These are phyloP conservation scores for Perca schrenkii DNA, from an alignment of 2,113 vertebrate species.

Conservation along the genomic window DNA sequence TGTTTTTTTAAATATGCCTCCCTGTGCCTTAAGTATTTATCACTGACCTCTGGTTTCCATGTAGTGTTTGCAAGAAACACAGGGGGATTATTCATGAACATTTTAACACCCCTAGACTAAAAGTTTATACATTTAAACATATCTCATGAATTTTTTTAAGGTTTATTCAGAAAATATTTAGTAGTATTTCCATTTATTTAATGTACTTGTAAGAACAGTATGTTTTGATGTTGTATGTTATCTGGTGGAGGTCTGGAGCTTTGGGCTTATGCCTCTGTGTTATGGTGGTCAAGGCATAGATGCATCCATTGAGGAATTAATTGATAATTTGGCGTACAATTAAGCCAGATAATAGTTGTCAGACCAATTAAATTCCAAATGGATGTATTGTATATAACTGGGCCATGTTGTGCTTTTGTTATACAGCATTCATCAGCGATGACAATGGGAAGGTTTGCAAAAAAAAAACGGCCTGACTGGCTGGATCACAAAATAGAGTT, in stretches of 20 bases:
- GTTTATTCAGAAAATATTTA: neutral
- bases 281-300: neutral
- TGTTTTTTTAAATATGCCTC: neutral
- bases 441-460: neutral
- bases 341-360: neutral
- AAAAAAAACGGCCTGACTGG: neutral
- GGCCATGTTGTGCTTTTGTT: neutral
- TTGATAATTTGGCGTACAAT: neutral
- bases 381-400: neutral
- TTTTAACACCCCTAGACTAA: neutral
- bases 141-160: neutral
- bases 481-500: neutral
- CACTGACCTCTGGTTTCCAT: neutral
- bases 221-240: neutral
- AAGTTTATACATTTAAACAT: too few relatives aligned
- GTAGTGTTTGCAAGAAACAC: neutral
- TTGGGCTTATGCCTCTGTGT: neutral
- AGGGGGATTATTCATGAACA: neutral
- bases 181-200: neutral
- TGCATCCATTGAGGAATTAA: neutral
- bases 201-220: neutral
- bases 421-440: neutral
- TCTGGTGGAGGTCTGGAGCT: neutral
- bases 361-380: neutral
- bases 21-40: neutral